Evolutionary conservation across 2,113 vertebrate species (phyloP).

Genomic region (Charadrius vociferus): DNA sequence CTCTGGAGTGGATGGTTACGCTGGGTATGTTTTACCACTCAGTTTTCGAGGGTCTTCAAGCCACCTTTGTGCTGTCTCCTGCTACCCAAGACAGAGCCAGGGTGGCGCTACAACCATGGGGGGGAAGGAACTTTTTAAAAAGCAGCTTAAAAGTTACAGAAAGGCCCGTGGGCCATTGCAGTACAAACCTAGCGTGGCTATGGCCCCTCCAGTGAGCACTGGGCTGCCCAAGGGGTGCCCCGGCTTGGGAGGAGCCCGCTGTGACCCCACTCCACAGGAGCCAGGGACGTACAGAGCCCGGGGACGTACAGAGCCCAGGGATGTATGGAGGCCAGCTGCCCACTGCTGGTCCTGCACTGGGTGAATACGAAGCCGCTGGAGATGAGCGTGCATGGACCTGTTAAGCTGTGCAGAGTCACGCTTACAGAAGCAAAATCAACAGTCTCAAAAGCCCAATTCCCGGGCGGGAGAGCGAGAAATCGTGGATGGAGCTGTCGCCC

Average conservation of each 20-base stretch:
- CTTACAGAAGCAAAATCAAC: background rate
- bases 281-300: rapidly evolving
- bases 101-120: rapidly evolving
- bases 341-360: rapidly evolving
- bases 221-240: background rate
- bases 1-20: background rate
- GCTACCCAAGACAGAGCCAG: background rate
- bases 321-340: rapidly evolving
- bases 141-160: background rate
- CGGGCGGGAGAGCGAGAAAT: rapidly evolving
- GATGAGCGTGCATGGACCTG: background rate
- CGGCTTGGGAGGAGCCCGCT: background rate
- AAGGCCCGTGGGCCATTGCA: too few relatives aligned
- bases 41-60: background rate
- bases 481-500: background rate
- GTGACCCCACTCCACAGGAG: background rate
- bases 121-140: background rate
- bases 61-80: rapidly evolving
- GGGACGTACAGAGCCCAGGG: too few relatives aligned
- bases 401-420: background rate
- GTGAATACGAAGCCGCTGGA: rapidly evolving
- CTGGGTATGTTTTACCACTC: rapidly evolving
- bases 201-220: rapidly evolving
- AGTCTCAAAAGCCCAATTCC: background rate
- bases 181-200: background rate